Evolutionary conservation across 2,888 invertebrate species (phyloP), one percentile per base, ranked within the genome.

Genomic region (Clistopyga incitator): DNA sequence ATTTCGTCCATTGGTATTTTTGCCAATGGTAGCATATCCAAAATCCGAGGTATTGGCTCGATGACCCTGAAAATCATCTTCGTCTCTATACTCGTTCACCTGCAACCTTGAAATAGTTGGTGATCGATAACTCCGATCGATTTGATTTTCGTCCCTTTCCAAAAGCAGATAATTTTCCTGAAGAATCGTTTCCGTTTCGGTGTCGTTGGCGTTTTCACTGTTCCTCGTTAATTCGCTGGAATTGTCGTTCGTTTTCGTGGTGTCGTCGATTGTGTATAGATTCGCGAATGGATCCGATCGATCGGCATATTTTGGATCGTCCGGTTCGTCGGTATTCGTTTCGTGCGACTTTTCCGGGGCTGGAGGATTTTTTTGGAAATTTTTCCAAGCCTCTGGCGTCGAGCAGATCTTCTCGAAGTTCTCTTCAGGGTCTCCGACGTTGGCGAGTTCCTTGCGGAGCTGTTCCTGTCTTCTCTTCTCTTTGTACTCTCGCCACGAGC

Each of bases 401-500:
- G 29, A 11, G 71, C 38, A 67, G 70, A 88, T 90, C 13, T 84
- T 87, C 88, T 89, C 89, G 45, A 89, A 91, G 61, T 90, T 89
- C 47, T 90, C n/a, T n/a, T n/a, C 90, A 25, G 91, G 91, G 1
- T 82, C 86, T 4, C 64, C 54, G 34, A 86, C 84, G 42, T 74
- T 82, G 47, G 81, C 79, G 4, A 64, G 25, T 10, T 88, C 80
- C 15, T 85, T 88, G 0, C 85, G 84, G 23, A 88, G 47, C 13
- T 87, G 87, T 68, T 92, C 91, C 23, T 86, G 87, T 38, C 86
- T 89, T 78, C 90, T 91, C 6, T 89, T 85, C 54, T 92, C 91
- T 76, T 89, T 91, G 82, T 91, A 92, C 80, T 91, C 92, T 3
- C 89, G 88, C 92, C 92, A 92, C 15, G 91, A 92, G 4, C 89